Percentiles rank a stretch among this genome's conserved stretches.
Evolutionary conservation across 2,113 vertebrate genomes (phyloP).

Genomic region (Epinephelus fuscoguttatus): DNA sequence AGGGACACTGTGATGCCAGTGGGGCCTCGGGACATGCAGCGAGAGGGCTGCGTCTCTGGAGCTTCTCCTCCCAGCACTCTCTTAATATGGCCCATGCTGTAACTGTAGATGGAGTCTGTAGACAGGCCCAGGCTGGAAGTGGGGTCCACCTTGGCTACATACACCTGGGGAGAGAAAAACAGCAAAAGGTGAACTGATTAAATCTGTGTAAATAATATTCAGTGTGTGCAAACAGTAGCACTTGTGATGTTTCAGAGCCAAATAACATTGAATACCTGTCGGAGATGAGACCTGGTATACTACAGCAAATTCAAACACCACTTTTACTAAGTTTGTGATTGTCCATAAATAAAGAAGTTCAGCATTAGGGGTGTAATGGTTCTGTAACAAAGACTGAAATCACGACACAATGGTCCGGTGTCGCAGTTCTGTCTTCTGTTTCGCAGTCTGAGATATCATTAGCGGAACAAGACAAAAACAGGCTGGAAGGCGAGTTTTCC

Average conservation of each 20-base stretch:
- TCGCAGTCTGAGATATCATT: too few relatives aligned
- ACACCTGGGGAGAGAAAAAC: conserved; percentile 85
- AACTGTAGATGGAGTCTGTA: conserved; percentile 93
- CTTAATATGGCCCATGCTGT: conserved; percentile 93
- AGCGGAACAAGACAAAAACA: too few relatives aligned
- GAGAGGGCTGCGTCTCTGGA: conserved; percentile 90
- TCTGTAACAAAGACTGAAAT: too few relatives aligned
- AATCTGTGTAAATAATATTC: background rate
- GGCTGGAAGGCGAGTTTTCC: too few relatives aligned
- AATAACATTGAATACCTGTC: background rate
- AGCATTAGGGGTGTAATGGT: background rate
- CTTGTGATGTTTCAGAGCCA: background rate
- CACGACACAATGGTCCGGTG: too few relatives aligned
- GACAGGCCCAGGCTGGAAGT: conserved; percentile 92
- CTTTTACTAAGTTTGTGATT: background rate
- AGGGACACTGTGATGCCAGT: conserved; percentile 87
- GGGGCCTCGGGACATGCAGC: conserved; percentile 88
- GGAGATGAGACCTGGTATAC: background rate
- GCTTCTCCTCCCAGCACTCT: conserved; percentile 91
- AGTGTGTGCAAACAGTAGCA: background rate
- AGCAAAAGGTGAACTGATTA: background rate
- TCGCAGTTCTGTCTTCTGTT: too few relatives aligned
- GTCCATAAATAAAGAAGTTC: background rate
- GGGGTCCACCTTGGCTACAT: conserved; percentile 94
- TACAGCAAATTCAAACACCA: background rate